Conservation (phyloP, 2,888 invertebrate genomes). For the Mythimna albipuncta region DNA sequence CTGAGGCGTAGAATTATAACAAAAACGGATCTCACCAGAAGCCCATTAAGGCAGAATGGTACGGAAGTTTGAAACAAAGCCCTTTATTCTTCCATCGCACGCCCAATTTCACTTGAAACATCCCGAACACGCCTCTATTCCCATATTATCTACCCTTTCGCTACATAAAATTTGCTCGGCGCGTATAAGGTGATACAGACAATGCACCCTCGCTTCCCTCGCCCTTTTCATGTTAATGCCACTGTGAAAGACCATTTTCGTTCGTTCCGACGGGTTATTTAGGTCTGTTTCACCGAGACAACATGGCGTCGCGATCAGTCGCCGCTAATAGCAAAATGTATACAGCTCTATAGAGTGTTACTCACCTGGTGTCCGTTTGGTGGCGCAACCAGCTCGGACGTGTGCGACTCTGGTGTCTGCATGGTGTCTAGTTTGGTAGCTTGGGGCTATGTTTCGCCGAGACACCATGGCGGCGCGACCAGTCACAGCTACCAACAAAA, state of each 20-base stretch:
- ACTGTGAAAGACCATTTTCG: slow-evolving; percentile 53
- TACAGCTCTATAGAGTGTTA: no score
- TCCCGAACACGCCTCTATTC: slow-evolving; percentile 66
- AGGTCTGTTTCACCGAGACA: slow-evolving; percentile 6
- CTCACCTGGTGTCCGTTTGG: no score
- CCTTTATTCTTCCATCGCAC: slow-evolving; percentile 61
- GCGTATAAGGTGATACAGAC: slow-evolving; percentile 70
- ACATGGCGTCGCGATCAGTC: no score
- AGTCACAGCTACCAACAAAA: no score
- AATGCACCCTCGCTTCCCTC: slow-evolving; percentile 68
- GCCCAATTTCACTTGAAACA: slow-evolving; percentile 69
- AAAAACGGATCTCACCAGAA: slow-evolving; percentile 42
- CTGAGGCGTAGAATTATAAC: slow-evolving; percentile 39
- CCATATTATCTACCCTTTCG: slow-evolving; percentile 72
- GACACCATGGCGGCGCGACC: no score
- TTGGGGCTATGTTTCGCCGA: no score
- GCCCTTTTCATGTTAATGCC: slow-evolving; percentile 63
- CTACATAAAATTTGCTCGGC: slow-evolving; percentile 69
- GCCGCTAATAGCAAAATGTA: no score
- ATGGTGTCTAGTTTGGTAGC: no score
- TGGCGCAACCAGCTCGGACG: no score
- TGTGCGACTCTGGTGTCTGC: no score
- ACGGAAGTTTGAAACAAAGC: slow-evolving; percentile 55
- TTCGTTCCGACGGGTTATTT: slow-evolving; percentile 47
- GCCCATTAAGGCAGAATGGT: slow-evolving; percentile 43